Percentiles rank a stretch among this genome's conserved stretches.
These are phyloP conservation scores for Druon quercuslanigerum DNA, from an alignment of 1,140 invertebrate species.

Conservation along the genomic window DNA sequence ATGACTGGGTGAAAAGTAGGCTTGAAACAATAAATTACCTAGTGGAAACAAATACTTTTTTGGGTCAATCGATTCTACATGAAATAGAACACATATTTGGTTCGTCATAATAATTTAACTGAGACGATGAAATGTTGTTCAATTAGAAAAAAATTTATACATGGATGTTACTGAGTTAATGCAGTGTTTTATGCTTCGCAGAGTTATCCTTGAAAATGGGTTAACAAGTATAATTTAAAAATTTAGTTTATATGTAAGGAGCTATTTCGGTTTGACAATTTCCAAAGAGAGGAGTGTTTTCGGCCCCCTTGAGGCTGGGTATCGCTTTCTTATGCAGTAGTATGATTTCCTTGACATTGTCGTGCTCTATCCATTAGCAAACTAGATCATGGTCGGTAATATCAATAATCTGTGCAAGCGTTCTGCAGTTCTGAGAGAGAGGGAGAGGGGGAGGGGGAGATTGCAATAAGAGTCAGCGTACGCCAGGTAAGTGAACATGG, in stretches of 20 bases:
- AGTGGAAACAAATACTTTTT: too few species aligned
- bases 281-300: background rate
- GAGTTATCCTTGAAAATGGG: too few species aligned
- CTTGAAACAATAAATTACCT: too few species aligned
- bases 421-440: background rate
- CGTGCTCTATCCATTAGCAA: constrained; percentile 23
- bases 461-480: constrained; percentile 36
- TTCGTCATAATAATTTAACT: too few species aligned
- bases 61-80: too few species aligned
- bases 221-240: too few species aligned
- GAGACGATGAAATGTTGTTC: too few species aligned
- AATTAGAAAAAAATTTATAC: too few species aligned
- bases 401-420: constrained; percentile 8
- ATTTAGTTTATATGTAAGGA: background rate
- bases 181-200: too few species aligned
- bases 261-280: background rate
- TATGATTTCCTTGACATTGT: constrained; percentile 25
- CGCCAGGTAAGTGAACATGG: constrained; percentile 7
- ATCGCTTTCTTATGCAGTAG: background rate
- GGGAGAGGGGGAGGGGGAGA: constrained; percentile 19
- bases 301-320: background rate
- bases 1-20: too few species aligned
- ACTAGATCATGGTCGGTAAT: constrained; percentile 29
- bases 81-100: too few species aligned
- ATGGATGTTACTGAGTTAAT: too few species aligned